Evolutionary conservation across 2,797 vertebrate genomes (phyloP).

Genomic region (Pseudochirops corinnae): DNA sequence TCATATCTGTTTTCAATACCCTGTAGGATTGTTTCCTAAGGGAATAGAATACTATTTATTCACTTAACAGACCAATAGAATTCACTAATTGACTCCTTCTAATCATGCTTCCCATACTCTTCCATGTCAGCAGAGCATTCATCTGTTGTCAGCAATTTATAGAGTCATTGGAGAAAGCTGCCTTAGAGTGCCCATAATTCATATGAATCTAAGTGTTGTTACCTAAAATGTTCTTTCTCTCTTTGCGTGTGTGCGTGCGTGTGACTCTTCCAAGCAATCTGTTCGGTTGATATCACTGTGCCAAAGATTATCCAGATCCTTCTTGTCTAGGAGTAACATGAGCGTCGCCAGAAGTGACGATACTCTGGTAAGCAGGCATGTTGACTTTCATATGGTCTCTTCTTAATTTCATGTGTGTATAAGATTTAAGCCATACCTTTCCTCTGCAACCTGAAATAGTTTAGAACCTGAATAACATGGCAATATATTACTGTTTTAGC

Average conservation of each 20-base stretch:
- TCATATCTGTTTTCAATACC: slow-evolving; percentile 13
- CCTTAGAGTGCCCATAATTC: neutral
- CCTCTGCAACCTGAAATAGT: slow-evolving; percentile 18
- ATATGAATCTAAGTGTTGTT: slow-evolving; percentile 8
- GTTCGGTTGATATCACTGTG: slow-evolving; percentile 98
- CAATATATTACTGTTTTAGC: neutral
- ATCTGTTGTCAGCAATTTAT: neutral
- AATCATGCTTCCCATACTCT: neutral
- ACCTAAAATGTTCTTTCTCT: neutral
- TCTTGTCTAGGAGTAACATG: slow-evolving; percentile 98
- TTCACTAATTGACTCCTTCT: neutral
- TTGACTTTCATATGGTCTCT: neutral
- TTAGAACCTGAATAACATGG: neutral
- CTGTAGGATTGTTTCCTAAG: slow-evolving; percentile 29
- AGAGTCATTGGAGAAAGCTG: neutral
- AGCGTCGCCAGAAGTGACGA: slow-evolving; percentile 98
- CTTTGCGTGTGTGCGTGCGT: neutral
- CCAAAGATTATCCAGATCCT: slow-evolving; percentile 98
- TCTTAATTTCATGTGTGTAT: neutral
- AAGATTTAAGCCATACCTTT: slow-evolving; percentile 27
- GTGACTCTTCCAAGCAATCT: slow-evolving; percentile 92
- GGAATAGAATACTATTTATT: neutral
- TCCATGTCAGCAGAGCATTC: neutral
- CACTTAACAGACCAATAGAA: neutral
- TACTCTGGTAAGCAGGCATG: slow-evolving; percentile 92